A percentile compares a stretch with the other conserved stretches of the same genome.
Conservation (phyloP, 2,888 invertebrate species). For the Microctonus aethiopoides region DNA sequence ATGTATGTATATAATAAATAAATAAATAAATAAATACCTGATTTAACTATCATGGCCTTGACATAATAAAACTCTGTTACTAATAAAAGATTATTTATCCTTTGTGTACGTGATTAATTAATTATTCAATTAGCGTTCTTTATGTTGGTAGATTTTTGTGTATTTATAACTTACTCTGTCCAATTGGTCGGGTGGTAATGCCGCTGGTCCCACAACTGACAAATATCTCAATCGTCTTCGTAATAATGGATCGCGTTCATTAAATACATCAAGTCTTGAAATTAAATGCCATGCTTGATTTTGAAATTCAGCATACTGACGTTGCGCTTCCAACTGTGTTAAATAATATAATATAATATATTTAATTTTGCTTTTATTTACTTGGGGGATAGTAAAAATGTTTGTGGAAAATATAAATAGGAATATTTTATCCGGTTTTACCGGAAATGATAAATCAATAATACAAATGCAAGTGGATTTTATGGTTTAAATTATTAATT, state of each 20-base stretch:
- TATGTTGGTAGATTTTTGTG: too few relatives aligned
- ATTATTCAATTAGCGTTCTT: too few relatives aligned
- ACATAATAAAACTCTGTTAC: too few relatives aligned
- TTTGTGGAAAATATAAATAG: background rate
- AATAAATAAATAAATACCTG: background rate
- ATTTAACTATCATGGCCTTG: too few relatives aligned
- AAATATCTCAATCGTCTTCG: constrained; percentile 81
- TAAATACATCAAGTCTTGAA: constrained; percentile 75
- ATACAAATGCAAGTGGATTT: background rate
- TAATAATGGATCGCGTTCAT: constrained; percentile 76
- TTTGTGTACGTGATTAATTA: too few relatives aligned
- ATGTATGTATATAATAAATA: too few relatives aligned
- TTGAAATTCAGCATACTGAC: constrained; percentile 85
- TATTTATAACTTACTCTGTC: constrained; percentile 83
- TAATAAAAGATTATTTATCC: too few relatives aligned
- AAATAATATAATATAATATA: background rate
- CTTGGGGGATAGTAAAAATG: background rate
- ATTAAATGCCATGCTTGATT: constrained; percentile 82
- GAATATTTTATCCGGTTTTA: background rate
- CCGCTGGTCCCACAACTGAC: constrained; percentile 85
- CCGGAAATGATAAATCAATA: background rate
- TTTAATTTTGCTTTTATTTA: background rate
- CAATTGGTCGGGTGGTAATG: constrained; percentile 83
- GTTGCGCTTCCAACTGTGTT: constrained; percentile 14
- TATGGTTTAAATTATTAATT: background rate